phyloP scores from a whole-genome alignment of 2,888 invertebrate species.

The Mythimna ferrago region DNA sequence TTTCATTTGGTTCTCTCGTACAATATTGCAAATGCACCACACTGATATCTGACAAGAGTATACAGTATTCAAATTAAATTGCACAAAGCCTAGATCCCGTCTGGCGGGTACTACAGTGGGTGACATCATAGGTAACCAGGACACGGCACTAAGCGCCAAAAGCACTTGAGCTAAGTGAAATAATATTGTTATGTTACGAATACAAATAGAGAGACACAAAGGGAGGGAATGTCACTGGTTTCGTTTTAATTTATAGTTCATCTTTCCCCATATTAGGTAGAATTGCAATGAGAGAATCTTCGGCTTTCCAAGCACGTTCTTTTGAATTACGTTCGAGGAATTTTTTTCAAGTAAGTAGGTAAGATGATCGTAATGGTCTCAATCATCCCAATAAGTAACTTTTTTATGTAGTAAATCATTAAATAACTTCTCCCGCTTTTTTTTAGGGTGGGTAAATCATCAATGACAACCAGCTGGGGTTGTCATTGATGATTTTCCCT shows the following conservation, averaged over 20 bases:
- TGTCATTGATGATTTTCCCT: too few relatives aligned
- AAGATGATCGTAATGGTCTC: too few relatives aligned
- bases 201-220: slow-evolving; percentile 34
- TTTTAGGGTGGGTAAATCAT: too few relatives aligned
- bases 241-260: slow-evolving; percentile 16
- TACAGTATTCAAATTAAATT: slow-evolving; percentile 44
- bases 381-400: background rate
- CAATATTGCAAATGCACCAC: background rate
- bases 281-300: background rate
- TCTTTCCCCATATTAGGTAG: slow-evolving; percentile 20
- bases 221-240: slow-evolving; percentile 8
- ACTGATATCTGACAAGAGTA: background rate
- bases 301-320: slow-evolving; percentile 20
- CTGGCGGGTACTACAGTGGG: slow-evolving; percentile 12
- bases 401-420: too few relatives aligned
- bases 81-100: slow-evolving; percentile 35
- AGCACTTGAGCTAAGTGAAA: slow-evolving; percentile 29
- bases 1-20: background rate
- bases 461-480: too few relatives aligned
- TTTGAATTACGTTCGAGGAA: slow-evolving; percentile 3
- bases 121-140: slow-evolving; percentile 43
- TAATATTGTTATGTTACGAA: slow-evolving; percentile 25
- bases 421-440: too few relatives aligned
- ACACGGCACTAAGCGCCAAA: slow-evolving; percentile 38
- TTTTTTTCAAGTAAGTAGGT: background rate